These are phyloP conservation scores for Ganaspis brasiliensis DNA, from an alignment of 2,888 invertebrate species.

Conservation along the genomic window DNA sequence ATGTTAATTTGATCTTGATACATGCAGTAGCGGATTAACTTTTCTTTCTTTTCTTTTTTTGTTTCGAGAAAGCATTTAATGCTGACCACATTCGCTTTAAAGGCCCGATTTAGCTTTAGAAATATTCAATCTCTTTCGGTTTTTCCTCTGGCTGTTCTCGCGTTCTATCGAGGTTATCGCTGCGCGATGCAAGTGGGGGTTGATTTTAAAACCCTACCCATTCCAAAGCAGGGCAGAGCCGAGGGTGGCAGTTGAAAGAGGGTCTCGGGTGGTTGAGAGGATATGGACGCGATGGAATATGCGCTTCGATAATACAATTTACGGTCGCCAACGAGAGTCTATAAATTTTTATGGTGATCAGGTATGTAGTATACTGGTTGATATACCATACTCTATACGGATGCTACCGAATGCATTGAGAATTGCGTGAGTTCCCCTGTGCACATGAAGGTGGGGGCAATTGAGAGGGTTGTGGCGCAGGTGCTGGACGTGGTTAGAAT, in stretches of 20 bases:
- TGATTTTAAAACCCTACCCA: conserved; percentile 37
- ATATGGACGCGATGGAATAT: conserved; percentile 60
- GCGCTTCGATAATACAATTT: conserved; percentile 78
- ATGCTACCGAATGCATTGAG: conserved; percentile 68
- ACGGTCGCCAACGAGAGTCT: conserved; percentile 74
- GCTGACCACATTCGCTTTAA: conserved; percentile 3
- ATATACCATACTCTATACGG: conserved; percentile 65
- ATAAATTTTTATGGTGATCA: conserved; percentile 80
- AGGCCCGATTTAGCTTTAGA: conserved; percentile 11
- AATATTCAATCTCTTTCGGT: conserved; percentile 36
- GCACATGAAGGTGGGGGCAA: conserved; percentile 47
- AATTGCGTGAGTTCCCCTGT: conserved; percentile 63
- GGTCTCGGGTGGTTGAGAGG: conserved; percentile 19
- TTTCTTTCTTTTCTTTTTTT: background rate
- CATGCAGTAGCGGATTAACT: background rate
- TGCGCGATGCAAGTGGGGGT: background rate
- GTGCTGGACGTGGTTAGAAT: conserved; percentile 73
- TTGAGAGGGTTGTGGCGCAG: conserved; percentile 52
- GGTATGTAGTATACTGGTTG: conserved; percentile 72
- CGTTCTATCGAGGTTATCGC: conserved; percentile 25
- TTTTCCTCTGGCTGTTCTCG: conserved; percentile 20
- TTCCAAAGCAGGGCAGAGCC: background rate
- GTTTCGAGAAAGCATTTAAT: background rate
- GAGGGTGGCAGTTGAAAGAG: conserved; percentile 10
- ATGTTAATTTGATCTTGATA: too few relatives aligned